Evolutionary conservation across 2,797 vertebrate genomes (phyloP).

Genomic region (Onychomys torridus): DNA sequence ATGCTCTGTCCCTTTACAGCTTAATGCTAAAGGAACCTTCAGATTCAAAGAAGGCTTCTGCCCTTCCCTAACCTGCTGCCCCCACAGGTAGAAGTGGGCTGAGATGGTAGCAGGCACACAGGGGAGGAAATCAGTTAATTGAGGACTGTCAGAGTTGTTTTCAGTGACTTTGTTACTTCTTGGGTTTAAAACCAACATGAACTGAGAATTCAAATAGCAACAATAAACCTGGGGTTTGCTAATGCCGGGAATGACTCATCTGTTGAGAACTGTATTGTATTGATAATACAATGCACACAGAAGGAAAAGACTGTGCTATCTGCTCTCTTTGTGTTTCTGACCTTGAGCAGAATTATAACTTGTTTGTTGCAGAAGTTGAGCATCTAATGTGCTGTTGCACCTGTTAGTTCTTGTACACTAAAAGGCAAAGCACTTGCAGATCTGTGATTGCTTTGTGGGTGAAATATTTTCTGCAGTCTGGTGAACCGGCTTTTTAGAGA

Average conservation of each 20-base stretch:
- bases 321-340: conserved; percentile 81
- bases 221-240: conserved; percentile 75
- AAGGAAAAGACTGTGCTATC: conserved; percentile 70
- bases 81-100: background rate
- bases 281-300: conserved; percentile 62
- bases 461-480: conserved; percentile 77
- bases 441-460: conserved; percentile 73
- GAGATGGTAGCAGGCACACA: background rate
- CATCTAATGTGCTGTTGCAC: conserved; percentile 79
- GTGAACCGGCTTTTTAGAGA: conserved; percentile 65
- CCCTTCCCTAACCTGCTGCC: background rate
- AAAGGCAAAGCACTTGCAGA: conserved; percentile 73
- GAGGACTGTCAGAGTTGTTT: conserved; percentile 64
- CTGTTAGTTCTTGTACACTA: conserved; percentile 79
- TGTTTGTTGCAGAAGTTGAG: conserved; percentile 84
- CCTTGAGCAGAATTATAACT: conserved; percentile 85
- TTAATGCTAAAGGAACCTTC: conserved; percentile 64
- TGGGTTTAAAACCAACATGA: conserved; percentile 77
- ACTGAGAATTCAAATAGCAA: conserved; percentile 77
- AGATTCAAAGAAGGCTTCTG: conserved; percentile 54
- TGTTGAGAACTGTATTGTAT: conserved; percentile 71
- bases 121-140: conserved; percentile 68
- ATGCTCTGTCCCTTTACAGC: conserved; percentile 57
- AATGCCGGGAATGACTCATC: conserved; percentile 79
- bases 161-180: conserved; percentile 75